Evolutionary conservation across 2,888 invertebrate genomes (phyloP).

Genomic region (Sisyra terminalis): DNA sequence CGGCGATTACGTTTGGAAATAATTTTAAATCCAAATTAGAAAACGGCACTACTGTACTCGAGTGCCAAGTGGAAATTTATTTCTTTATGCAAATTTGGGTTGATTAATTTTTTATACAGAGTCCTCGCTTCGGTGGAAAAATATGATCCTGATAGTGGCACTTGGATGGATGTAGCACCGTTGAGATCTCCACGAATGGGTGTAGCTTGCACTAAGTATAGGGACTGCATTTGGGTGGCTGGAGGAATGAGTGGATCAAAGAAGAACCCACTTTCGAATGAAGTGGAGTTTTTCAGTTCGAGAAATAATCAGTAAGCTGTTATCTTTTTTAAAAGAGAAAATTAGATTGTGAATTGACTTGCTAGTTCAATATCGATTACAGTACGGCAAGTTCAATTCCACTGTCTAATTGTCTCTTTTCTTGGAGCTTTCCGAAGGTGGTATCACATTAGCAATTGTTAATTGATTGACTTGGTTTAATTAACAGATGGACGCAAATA

Average conservation of each 20-base stretch:
- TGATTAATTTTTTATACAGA: slow-evolving; percentile 20
- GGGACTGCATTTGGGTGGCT: slow-evolving; percentile 53
- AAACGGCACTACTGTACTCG: too few species aligned
- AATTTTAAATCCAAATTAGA: too few species aligned
- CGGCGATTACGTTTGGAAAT: too few species aligned
- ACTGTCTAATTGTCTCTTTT: too few species aligned
- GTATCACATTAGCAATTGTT: background rate
- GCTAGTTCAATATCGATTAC: too few species aligned
- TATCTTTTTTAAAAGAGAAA: background rate
- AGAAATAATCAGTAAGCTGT: slow-evolving; percentile 35
- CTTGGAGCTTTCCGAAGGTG: background rate
- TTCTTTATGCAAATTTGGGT: background rate
- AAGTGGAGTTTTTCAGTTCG: slow-evolving; percentile 47
- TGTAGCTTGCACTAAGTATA: slow-evolving; percentile 39
- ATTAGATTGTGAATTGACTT: too few species aligned
- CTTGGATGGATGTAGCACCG: slow-evolving; percentile 40
- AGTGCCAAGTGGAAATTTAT: background rate
- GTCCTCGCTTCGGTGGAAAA: slow-evolving; percentile 42
- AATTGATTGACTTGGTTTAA: background rate
- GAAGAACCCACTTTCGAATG: slow-evolving; percentile 35
- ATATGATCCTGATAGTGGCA: slow-evolving; percentile 36
- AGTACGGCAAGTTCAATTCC: too few species aligned
- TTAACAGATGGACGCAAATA: slow-evolving; percentile 38
- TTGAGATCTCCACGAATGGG: slow-evolving; percentile 44
- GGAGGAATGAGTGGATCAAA: slow-evolving; percentile 50